Evolutionary conservation across 2,888 invertebrate species (phyloP), one percentile per base, ranked within the genome.

Genomic region (Campoletis raptor): DNA sequence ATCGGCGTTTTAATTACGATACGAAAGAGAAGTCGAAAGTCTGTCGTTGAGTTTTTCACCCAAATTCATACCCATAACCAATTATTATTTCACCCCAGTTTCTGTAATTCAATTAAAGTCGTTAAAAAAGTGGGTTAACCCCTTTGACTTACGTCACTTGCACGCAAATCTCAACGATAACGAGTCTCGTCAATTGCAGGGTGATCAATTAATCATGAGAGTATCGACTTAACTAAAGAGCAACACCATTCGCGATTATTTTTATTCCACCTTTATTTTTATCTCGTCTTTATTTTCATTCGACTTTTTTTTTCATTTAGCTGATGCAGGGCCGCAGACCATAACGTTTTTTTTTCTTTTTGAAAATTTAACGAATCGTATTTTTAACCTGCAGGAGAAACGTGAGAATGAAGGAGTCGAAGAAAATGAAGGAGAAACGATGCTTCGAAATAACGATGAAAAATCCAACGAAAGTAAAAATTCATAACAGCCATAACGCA

Each of bases 181-280:
- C 80, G 79, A 72, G 30, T 69, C 86, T 69, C 73, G 45, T 72
- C 57, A 86, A 83, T 81, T 21, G 37, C 74, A 30, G 7, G 67
- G 74, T 52, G 78, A 86, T 74, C 84, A 84, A 86, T 86, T 84
- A 84, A 86, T 81, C 83, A 54, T 45, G 48, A 30, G 73, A 83
- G 66, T 84, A 74, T 61, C 80, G 40, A 69, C 18, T 64, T 9
- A 40, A 40, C 61, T 54, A 69, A 45, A 40, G 67, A 78, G 52
- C 21, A 72, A 36, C 64, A n/a, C 24, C 37, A 21, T 83, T 15
- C 61, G 30, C 7, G 30, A 61, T 77, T 30, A 24, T 24, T 67
- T 52, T 67, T 52, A 48, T 61, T 30, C 2, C 77, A 45, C 30
- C 48, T 40, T 74, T 24, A 42, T 45, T 79, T 74, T 57, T n/a